Percentiles rank a stretch among this genome's conserved stretches.
Conservation (phyloP, 2,888 invertebrate species). For the Scrobipalpa atriplicella region DNA sequence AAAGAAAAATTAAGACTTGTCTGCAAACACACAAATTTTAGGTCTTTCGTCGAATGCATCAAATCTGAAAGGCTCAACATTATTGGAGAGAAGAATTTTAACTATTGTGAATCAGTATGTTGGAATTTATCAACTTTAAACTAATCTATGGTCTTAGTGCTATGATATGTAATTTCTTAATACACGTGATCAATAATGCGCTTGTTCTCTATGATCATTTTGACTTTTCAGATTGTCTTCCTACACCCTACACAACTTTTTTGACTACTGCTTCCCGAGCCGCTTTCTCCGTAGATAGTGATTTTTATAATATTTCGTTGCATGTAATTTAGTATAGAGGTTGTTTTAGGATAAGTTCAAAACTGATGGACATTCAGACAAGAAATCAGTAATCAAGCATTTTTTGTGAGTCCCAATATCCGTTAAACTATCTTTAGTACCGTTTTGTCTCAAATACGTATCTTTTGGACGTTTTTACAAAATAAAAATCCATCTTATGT, state of each 20-base stretch:
- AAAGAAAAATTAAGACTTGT: not conserved
- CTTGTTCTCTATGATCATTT: not conserved
- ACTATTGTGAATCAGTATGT: too few species aligned
- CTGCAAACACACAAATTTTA: not conserved
- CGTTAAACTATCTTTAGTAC: too few species aligned
- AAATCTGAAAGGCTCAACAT: not conserved
- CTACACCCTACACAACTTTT: conserved; percentile 10
- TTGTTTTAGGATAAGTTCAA: conserved; percentile 5
- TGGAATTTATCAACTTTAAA: too few species aligned
- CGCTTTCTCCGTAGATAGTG: conserved; percentile 17
- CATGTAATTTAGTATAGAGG: conserved; percentile 1
- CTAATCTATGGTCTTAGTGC: too few species aligned
- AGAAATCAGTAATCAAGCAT: not conserved
- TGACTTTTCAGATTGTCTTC: not conserved
- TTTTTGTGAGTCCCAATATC: too few species aligned
- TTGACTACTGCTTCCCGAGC: conserved; percentile 6
- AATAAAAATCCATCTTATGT: too few species aligned
- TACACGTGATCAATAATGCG: not conserved
- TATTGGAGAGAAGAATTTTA: not conserved
- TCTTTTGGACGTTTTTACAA: too few species aligned
- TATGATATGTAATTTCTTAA: too few species aligned
- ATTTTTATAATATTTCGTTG: conserved; percentile 4
- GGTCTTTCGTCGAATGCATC: not conserved
- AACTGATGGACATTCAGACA: not conserved
- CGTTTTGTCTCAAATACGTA: too few species aligned